Conservation (phyloP, 2,888 invertebrate genomes). For the Helobdella robusta region DNA sequence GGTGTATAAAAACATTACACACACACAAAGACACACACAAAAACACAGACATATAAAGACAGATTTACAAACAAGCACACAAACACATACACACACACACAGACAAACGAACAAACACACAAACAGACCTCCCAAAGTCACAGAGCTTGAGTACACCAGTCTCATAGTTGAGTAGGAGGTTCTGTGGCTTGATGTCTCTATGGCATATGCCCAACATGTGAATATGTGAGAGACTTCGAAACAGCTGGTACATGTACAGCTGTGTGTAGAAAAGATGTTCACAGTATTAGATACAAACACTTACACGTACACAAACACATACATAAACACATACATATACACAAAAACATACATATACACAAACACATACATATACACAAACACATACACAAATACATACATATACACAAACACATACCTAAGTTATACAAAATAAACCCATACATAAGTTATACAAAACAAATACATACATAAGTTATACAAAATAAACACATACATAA, state of each 20-base stretch:
- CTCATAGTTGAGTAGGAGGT: constrained; percentile 89
- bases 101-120: too few species aligned
- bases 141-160: constrained; percentile 94
- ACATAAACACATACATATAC: too few species aligned
- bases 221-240: constrained; percentile 97
- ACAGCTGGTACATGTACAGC: constrained; percentile 99
- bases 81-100: constrained; percentile 3
- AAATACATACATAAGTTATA: too few species aligned
- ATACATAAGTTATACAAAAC: too few species aligned
- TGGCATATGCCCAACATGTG: constrained; percentile 98
- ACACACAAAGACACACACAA: too few species aligned
- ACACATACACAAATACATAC: constrained; percentile 14
- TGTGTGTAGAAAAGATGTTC: constrained; percentile 47
- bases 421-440: too few species aligned
- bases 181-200: constrained; percentile 99
- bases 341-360: too few species aligned
- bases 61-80: neutral
- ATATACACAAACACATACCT: constrained; percentile 11
- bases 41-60: too few species aligned
- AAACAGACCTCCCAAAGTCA: constrained; percentile 72
- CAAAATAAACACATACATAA: too few species aligned
- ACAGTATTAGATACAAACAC: neutral
- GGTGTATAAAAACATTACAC: too few species aligned
- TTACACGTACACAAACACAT: constrained; percentile 1
- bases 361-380: constrained; percentile 11